Base-by-base conservation (phyloP, 2,888 invertebrate species). In the Caenorhabditis sp. region DNA sequence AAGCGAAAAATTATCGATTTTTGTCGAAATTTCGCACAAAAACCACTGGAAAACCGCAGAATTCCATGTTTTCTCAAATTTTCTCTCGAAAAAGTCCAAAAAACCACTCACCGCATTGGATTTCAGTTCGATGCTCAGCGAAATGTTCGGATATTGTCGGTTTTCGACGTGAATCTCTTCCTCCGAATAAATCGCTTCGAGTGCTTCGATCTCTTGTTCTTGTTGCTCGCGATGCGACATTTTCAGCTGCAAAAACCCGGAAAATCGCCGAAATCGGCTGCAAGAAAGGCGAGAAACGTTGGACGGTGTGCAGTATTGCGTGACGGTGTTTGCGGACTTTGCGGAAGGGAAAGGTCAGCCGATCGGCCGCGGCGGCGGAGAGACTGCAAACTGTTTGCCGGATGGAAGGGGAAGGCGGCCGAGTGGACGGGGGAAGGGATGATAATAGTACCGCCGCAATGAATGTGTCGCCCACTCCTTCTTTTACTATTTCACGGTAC, bases 181-280 rank as follows among this genome's bases (percentile, higher is more conserved):
- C 24, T 84, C 85, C 18, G 74, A 79, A 70, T 86, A 87, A 71
- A 87, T 86, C 26, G 85, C 85, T 56, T 84, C 79, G 15, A 87
- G 71, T 11, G 87, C 86, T 51, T 86, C 86, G 20, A 87, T 68
- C 55, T 87, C 87, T 58, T 87, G 84, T 40, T 80, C 80, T 44
- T 87, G 87, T 50, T 87, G 85, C 58, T 87, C 87, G 56, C 74
- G 76, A 64, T 64, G 50, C 22, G 71, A 71, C 81, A 81, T 81
- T n/a, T n/a, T 9, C 37, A 40, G 11, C 5, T 24, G 20, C 18
- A 18, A 60, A 60, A 11, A 1, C 1, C 9, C 13, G 40, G 47
- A 35, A n/a, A n/a, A n/a, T n/a, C n/a, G n/a, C n/a, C n/a, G n/a
- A 51, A 37, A 24, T 51, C 51, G 28, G 51, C 13, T n/a, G 68